These are phyloP conservation scores for Biston stratarius DNA, from an alignment of 2,888 invertebrate species.

Conservation along the genomic window DNA sequence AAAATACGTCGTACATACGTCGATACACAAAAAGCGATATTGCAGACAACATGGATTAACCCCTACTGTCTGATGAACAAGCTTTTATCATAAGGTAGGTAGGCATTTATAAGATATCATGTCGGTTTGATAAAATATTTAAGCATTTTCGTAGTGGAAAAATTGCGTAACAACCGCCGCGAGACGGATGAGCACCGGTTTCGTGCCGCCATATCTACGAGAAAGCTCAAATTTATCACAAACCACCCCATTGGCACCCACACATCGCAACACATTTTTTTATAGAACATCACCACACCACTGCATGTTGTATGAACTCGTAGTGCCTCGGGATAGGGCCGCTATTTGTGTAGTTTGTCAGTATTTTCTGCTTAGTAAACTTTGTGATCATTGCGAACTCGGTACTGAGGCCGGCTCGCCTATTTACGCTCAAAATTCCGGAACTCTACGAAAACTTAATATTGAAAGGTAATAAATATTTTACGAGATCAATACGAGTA, in stretches of 20 bases:
- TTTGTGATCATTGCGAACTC: not conserved
- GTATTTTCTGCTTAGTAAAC: not conserved
- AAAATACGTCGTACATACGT: too few species aligned
- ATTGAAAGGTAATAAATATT: not conserved
- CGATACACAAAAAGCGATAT: too few species aligned
- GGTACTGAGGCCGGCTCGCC: not conserved
- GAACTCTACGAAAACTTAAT: not conserved
- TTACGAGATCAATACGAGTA: not conserved
- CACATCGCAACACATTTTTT: not conserved
- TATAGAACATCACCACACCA: not conserved
- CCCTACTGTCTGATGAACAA: too few species aligned
- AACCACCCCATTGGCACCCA: not conserved
- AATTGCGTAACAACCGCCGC: not conserved
- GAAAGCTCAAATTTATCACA: conserved; percentile 1
- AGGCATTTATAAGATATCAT: too few species aligned
- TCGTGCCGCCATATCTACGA: not conserved
- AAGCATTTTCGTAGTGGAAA: not conserved
- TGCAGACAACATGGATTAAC: too few species aligned
- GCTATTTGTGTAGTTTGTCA: not conserved
- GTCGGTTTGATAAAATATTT: too few species aligned
- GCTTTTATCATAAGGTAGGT: too few species aligned
- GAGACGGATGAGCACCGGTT: not conserved
- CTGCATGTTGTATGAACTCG: not conserved
- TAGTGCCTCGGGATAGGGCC: not conserved
- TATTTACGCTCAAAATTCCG: not conserved